Percentiles rank a stretch among this genome's conserved stretches.
phyloP scores from a whole-genome alignment of 1,140 invertebrate genomes.

The Pomacea maculata region DNA sequence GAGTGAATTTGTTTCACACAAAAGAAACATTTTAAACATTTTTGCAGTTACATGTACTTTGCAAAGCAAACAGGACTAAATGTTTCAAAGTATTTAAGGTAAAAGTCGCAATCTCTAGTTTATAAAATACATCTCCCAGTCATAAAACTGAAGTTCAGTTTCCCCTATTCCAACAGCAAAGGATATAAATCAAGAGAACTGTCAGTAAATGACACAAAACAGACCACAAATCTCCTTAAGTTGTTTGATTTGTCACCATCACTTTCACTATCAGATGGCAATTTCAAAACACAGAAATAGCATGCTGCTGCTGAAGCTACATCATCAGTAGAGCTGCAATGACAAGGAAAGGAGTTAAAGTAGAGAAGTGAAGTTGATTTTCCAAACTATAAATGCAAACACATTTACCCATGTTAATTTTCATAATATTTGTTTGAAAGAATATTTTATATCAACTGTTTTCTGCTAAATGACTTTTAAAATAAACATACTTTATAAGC shows the following conservation, averaged over 20 bases:
- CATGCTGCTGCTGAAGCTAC: conserved; percentile 26
- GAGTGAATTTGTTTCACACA: no score
- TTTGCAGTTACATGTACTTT: no score
- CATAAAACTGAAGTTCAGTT: no score
- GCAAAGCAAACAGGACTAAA: no score
- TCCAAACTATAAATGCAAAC: neutral
- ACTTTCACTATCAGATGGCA: conserved; percentile 6
- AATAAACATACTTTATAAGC: no score
- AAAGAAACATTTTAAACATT: no score
- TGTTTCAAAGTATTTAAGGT: no score
- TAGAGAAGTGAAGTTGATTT: neutral
- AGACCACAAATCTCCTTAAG: conserved; percentile 29
- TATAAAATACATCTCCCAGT: no score
- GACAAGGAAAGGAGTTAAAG: neutral
- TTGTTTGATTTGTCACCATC: neutral
- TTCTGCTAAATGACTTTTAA: no score
- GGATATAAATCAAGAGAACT: conserved; percentile 38
- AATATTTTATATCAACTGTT: no score
- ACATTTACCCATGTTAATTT: neutral
- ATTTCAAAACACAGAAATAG: conserved; percentile 28
- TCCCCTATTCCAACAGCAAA: neutral
- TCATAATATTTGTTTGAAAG: neutral
- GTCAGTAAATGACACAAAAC: conserved; percentile 36
- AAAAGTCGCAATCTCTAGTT: no score
- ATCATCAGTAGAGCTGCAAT: conserved; percentile 14